Percentiles rank a stretch among this genome's conserved stretches.
Evolutionary conservation across 2,113 vertebrate species (phyloP).

Genomic region (Ptilonorhynchus violaceus): DNA sequence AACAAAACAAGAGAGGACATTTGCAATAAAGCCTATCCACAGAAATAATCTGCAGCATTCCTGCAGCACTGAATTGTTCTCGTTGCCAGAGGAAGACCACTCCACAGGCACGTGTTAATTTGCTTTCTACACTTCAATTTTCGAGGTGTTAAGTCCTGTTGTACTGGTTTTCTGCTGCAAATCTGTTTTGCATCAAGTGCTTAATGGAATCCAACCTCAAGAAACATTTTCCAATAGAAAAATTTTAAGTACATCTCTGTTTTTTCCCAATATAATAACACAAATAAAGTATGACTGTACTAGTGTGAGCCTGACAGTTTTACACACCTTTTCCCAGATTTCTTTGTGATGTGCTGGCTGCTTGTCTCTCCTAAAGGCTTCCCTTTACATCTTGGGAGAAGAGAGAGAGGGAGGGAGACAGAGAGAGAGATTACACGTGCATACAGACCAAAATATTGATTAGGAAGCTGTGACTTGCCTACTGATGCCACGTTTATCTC

Average conservation of each 20-base stretch:
- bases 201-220: not conserved
- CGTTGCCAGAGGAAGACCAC: not conserved
- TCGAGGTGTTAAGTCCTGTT: not conserved
- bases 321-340: not conserved
- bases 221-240: not conserved
- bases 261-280: not conserved
- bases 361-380: not conserved
- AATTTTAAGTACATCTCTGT: not conserved
- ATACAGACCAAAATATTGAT: not conserved
- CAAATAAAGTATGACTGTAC: not conserved
- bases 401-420: not conserved
- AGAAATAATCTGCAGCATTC: not conserved
- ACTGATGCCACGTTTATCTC: not conserved
- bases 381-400: not conserved
- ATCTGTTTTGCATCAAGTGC: not conserved
- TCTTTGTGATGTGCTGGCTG: not conserved
- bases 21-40: not conserved
- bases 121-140: not conserved
- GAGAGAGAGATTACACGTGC: not conserved
- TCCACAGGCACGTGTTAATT: not conserved
- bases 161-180: not conserved
- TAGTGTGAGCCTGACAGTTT: not conserved
- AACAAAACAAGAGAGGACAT: not conserved
- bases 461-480: not conserved
- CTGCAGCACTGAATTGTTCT: not conserved